Base-by-base conservation (phyloP, 2,797 vertebrate species). In the Pampus argenteus region DNA sequence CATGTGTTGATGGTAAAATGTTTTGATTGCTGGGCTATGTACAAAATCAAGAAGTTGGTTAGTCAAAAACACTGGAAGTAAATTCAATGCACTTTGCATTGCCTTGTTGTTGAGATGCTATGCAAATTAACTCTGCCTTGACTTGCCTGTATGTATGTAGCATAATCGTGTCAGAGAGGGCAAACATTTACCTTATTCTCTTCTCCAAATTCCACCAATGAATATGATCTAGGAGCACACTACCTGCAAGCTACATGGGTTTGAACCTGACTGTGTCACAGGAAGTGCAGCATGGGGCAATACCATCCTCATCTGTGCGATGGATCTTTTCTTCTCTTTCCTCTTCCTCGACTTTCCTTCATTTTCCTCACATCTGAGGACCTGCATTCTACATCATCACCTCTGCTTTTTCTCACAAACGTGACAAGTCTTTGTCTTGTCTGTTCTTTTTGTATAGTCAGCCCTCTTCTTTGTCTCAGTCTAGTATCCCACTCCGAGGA, bases 401-500 rank as follows among this genome's bases (percentile, higher is more conserved):
- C 18, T 55, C 20, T 36, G 26, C 34, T 70, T 59, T 58, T 26
- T 55, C 58, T 69, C 26, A 31, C 52, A 14, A n/a, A 23, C 57
- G 29, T 20, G 47, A 40, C 13, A 15, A 38, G 18, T 54, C 20
- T 67, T 36, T 38, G 34, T 6, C 8, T 31, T 23, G 23, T 40
- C 38, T 22, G 20, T 38, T 36, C 34, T 36, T 36, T 36, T 58
- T 25, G 4, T 13, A 11, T 31, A 3, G 28, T 22, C 25, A 7
- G 38, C 29, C 5, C 1, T 64, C 20, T 13, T 29, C 23, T 29
- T 28, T 7, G 8, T 57, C 20, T 61, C 26, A n/a, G 62, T 49
- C 70, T 89, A 91, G 29, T 82, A 86, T 20, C 74, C 76, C 23
- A 93, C 92, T 28, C 96, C 96, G 40, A 98, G 93, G 29, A 91